A percentile compares a stretch with the other conserved stretches of the same genome.
phyloP scores from a whole-genome alignment of 2,888 invertebrate species.

The Rutpela maculata region DNA sequence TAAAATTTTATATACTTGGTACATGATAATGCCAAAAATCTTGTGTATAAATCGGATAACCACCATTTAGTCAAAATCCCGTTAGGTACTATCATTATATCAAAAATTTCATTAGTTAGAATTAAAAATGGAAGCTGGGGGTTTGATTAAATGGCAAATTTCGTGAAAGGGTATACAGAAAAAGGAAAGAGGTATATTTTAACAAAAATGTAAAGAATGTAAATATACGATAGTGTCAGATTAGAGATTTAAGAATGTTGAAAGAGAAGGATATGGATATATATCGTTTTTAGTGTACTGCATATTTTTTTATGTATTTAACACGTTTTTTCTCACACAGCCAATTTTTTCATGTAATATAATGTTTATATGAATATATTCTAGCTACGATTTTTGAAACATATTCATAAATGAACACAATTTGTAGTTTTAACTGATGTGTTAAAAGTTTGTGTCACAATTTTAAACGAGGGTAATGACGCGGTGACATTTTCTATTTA shows the following conservation, averaged over 20 bases:
- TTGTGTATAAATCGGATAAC: slow-evolving; percentile 37
- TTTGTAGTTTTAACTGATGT: slow-evolving; percentile 37
- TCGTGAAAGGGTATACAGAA: slow-evolving; percentile 56
- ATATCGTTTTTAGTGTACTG: slow-evolving; percentile 59
- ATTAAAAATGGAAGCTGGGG: neutral
- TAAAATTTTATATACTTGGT: slow-evolving; percentile 62
- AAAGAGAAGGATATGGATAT: slow-evolving; percentile 60
- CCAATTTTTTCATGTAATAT: slow-evolving; percentile 63
- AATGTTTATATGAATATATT: slow-evolving; percentile 63
- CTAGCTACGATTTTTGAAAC: slow-evolving; percentile 59
- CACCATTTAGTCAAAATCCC: slow-evolving; percentile 26
- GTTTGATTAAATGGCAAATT: slow-evolving; percentile 17
- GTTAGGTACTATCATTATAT: slow-evolving; percentile 29
- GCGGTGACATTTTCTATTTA: slow-evolving; percentile 8
- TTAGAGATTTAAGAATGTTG: slow-evolving; percentile 66
- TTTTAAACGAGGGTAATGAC: slow-evolving; percentile 1
- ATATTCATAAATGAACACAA: slow-evolving; percentile 56
- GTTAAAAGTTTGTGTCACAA: slow-evolving; percentile 36
- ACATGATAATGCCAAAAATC: slow-evolving; percentile 57
- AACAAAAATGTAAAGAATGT: slow-evolving; percentile 59
- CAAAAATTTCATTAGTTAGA: slow-evolving; percentile 27
- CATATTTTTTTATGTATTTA: slow-evolving; percentile 61
- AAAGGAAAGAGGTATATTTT: slow-evolving; percentile 61
- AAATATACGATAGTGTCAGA: slow-evolving; percentile 63
- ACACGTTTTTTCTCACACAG: slow-evolving; percentile 60